phyloP scores from a whole-genome alignment of 2,797 vertebrate species.

The Toxotes lorentzi region DNA sequence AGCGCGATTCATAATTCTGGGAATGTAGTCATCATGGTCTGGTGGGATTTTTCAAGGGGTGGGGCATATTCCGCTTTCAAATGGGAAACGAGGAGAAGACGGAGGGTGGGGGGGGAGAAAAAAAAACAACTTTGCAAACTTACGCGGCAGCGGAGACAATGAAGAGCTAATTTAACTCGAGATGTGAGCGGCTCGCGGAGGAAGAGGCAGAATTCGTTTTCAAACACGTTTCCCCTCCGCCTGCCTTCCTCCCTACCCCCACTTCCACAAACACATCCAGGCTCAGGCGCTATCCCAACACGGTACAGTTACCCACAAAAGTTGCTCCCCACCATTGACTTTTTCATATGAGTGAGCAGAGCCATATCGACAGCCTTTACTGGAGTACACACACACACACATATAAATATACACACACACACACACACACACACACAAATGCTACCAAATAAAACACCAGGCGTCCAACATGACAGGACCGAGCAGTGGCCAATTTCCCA shows the following conservation, averaged over 20 bases:
- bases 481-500: constrained; percentile 32
- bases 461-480: constrained; percentile 64
- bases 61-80: constrained; percentile 81
- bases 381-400: constrained; percentile 16
- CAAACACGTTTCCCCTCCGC: constrained; percentile 39
- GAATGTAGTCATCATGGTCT: constrained; percentile 73
- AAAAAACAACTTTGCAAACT: constrained; percentile 79
- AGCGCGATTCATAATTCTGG: constrained; percentile 74
- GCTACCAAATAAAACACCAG: constrained; percentile 54
- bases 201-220: constrained; percentile 47
- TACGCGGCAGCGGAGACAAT: constrained; percentile 68
- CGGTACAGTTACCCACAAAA: constrained; percentile 68
- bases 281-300: constrained; percentile 66
- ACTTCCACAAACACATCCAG: constrained; percentile 64
- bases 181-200: constrained; percentile 22
- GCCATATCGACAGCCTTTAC: constrained; percentile 61
- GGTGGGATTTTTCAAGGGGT: constrained; percentile 84
- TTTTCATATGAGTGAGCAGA: constrained; percentile 68
- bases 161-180: constrained; percentile 45
- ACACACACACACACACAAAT: constrained; percentile 15
- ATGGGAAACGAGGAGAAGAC: constrained; percentile 67
- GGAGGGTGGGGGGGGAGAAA: neutral
- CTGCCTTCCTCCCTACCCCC: constrained; percentile 18
- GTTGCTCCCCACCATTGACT: constrained; percentile 77
- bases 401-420: constrained; percentile 10